These are phyloP conservation scores for Leptothorax acervorum DNA, from an alignment of 2,888 invertebrate genomes.

Conservation along the genomic window DNA sequence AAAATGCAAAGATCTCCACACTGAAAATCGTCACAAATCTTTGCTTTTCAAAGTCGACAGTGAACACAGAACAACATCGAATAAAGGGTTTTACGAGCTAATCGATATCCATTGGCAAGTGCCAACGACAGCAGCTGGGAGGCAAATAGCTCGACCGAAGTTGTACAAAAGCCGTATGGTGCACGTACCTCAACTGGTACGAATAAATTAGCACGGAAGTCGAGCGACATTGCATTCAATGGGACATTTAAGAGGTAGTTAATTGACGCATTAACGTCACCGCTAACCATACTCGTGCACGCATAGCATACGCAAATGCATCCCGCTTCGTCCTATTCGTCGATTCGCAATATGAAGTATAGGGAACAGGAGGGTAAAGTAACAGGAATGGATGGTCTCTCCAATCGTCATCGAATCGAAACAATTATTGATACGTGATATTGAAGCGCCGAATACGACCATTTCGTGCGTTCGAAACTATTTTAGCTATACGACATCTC, in stretches of 20 bases:
- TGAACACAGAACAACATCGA: background rate
- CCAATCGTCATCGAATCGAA: conserved; percentile 4
- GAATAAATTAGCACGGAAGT: conserved; percentile 69
- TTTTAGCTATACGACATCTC: background rate
- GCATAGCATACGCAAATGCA: background rate
- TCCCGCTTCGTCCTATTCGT: background rate
- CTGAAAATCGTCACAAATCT: background rate
- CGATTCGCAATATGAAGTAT: background rate
- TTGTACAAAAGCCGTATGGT: conserved; percentile 58
- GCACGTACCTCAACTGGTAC: conserved; percentile 56
- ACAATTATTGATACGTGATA: background rate
- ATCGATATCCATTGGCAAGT: conserved; percentile 41
- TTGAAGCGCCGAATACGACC: background rate
- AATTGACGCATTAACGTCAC: conserved; percentile 74
- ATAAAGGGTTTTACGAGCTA: conserved; percentile 19
- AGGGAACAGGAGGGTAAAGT: background rate
- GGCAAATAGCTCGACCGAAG: conserved; percentile 53
- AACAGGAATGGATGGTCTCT: conserved; percentile 3
- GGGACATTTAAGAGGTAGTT: conserved; percentile 71
- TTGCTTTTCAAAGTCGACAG: conserved; percentile 3
- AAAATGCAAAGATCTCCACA: background rate
- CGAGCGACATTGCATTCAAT: conserved; percentile 63
- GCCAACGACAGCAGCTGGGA: conserved; percentile 19
- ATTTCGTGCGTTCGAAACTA: background rate
- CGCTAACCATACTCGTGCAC: background rate